A percentile compares a stretch with the other conserved stretches of the same genome.
phyloP scores from a whole-genome alignment of 92 coral and sea anemone species.

The Galaxea fascicularis region DNA sequence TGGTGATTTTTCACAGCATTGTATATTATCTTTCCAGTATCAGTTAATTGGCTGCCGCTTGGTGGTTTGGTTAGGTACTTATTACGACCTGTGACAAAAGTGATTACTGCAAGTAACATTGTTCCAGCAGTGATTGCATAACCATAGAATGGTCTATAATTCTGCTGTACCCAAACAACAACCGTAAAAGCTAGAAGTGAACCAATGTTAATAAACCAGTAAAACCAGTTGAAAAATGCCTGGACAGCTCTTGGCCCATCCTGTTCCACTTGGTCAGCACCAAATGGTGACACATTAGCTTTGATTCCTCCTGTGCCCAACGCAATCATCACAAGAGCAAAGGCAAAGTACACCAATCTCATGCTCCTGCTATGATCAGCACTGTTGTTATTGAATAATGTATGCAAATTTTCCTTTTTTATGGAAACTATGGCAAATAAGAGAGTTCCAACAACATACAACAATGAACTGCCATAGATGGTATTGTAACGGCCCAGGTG shows the following conservation, averaged over 20 bases:
- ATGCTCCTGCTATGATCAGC: not conserved
- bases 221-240: conserved; percentile 96
- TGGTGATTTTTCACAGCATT: conserved; percentile 49
- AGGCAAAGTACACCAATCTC: conserved; percentile 52
- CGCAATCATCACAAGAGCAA: conserved; percentile 80
- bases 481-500: conserved; percentile 81
- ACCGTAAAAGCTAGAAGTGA: conserved; percentile 88
- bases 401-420: not conserved
- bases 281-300: conserved; percentile 97
- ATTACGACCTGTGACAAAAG: conserved; percentile 77
- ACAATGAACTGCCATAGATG: conserved; percentile 76
- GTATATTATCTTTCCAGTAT: conserved; percentile 62
- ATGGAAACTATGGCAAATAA: conserved; percentile 48
- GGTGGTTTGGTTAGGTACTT: conserved; percentile 76
- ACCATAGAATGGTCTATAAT: conserved; percentile 68
- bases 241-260: conserved; percentile 91
- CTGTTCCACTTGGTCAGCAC: conserved; percentile 89
- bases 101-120: conserved; percentile 71
- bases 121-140: conserved; percentile 79
- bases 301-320: conserved; percentile 99
- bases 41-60: conserved; percentile 86
- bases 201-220: conserved; percentile 96
- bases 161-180: conserved; percentile 84
- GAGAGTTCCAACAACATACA: conserved; percentile 81
- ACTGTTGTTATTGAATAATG: not conserved